Conservation (phyloP, 2,888 invertebrate genomes). For the Dione juno region DNA sequence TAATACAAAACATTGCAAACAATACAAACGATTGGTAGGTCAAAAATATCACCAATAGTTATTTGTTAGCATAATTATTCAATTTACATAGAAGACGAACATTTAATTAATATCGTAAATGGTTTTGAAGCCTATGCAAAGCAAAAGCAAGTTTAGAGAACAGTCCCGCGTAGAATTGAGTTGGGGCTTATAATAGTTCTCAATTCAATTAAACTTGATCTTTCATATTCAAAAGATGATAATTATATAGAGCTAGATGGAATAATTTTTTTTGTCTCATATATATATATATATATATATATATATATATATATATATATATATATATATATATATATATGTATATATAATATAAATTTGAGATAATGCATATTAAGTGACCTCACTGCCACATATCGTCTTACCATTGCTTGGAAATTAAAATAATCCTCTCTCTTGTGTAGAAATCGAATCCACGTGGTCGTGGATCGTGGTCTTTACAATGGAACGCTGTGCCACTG, state of each 20-base stretch:
- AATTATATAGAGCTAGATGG: not conserved
- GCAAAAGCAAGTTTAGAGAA: not conserved
- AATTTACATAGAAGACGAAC: not conserved
- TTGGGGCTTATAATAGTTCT: not conserved
- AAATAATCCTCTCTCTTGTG: too few species aligned
- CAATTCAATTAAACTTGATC: not conserved
- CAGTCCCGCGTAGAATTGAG: not conserved
- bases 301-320: too few species aligned
- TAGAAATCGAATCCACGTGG: too few species aligned
- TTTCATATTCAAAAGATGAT: not conserved
- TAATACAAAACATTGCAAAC: too few species aligned
- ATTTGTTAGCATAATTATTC: not conserved
- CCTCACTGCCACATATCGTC: too few species aligned
- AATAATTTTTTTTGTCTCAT: too few species aligned
- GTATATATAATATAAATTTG: not conserved
- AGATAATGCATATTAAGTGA: too few species aligned
- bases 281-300: too few species aligned
- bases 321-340: not conserved
- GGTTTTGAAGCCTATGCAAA: not conserved
- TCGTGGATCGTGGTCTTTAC: too few species aligned
- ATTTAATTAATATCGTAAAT: conserved; percentile 20
- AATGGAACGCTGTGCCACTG: too few species aligned
- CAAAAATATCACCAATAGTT: not conserved
- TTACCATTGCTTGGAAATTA: too few species aligned
- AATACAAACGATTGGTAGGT: too few species aligned